Conservation (phyloP, 37 sponge, comb jelly and placozoan species). For the Axinella damicornis region DNA sequence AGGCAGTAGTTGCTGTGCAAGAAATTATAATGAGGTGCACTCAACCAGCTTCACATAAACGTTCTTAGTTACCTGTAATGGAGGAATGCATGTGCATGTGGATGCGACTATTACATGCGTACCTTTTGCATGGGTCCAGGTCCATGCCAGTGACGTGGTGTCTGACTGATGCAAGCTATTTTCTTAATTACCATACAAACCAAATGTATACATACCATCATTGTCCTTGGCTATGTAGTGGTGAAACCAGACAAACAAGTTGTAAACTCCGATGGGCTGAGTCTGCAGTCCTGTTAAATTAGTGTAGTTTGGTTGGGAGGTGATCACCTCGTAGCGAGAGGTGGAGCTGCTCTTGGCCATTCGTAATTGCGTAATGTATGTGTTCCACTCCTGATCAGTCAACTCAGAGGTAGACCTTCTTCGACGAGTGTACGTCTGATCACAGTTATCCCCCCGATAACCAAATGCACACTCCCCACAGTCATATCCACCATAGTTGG, state of each 20-base stretch:
- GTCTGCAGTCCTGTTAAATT: neutral
- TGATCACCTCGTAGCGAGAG: conserved; percentile 8
- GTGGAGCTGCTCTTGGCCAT: neutral
- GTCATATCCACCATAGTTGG: neutral
- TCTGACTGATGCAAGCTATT: too few relatives aligned
- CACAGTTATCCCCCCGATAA: neutral
- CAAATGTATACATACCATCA: too few relatives aligned
- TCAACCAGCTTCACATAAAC: too few relatives aligned
- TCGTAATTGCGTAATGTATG: neutral
- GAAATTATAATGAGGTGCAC: too few relatives aligned
- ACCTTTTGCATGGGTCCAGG: too few relatives aligned
- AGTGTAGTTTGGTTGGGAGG: neutral
- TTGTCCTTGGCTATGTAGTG: conserved; percentile 6
- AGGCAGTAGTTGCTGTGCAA: too few relatives aligned
- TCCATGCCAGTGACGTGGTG: too few relatives aligned
- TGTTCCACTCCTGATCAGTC: neutral
- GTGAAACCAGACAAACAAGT: conserved; percentile 10
- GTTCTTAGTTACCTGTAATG: too few relatives aligned
- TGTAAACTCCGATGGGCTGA: neutral
- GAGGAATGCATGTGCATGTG: too few relatives aligned
- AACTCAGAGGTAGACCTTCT: neutral
- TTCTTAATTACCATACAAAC: too few relatives aligned
- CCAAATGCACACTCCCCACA: conserved; percentile 4
- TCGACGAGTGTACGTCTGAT: neutral
- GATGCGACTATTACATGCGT: too few relatives aligned